Percentiles rank a stretch among this genome's conserved stretches.
These are phyloP conservation scores for Drosophila burlai DNA, from an alignment of 1,140 invertebrate species.

Conservation along the genomic window DNA sequence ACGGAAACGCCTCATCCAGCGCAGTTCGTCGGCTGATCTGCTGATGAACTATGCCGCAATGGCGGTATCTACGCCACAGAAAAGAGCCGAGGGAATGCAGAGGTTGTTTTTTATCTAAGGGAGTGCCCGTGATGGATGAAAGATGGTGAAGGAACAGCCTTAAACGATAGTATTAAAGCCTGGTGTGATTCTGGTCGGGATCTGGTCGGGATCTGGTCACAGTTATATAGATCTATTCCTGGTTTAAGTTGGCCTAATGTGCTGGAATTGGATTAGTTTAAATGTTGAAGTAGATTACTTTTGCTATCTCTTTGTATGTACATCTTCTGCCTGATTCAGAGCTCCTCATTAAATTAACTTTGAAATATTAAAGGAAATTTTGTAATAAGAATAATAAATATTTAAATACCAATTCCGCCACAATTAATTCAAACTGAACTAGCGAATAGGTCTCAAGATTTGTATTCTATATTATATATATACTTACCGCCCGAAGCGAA, in stretches of 20 bases:
- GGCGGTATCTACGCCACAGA: conserved; percentile 48
- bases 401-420: not conserved
- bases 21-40: conserved; percentile 79
- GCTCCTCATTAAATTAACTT: not conserved
- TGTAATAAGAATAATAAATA: too few species aligned
- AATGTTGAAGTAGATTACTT: not conserved
- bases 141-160: not conserved
- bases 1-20: conserved; percentile 50
- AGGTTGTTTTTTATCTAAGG: conserved; percentile 67
- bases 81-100: conserved; percentile 29
- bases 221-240: conserved; percentile 11
- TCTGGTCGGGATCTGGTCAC: conserved; percentile 51
- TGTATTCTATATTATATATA: conserved; percentile 44
- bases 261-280: not conserved
- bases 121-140: too few species aligned
- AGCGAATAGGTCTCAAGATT: not conserved
- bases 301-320: not conserved
- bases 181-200: conserved; percentile 63
- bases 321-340: too few species aligned
- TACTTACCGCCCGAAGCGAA: conserved; percentile 16
- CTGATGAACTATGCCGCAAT: conserved; percentile 67
- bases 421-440: not conserved
- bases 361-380: not conserved
- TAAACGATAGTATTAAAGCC: conserved; percentile 70
- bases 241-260: conserved; percentile 1